These are phyloP conservation scores for Leptosomus discolor DNA, from an alignment of 2,113 vertebrate genomes.

Conservation along the genomic window DNA sequence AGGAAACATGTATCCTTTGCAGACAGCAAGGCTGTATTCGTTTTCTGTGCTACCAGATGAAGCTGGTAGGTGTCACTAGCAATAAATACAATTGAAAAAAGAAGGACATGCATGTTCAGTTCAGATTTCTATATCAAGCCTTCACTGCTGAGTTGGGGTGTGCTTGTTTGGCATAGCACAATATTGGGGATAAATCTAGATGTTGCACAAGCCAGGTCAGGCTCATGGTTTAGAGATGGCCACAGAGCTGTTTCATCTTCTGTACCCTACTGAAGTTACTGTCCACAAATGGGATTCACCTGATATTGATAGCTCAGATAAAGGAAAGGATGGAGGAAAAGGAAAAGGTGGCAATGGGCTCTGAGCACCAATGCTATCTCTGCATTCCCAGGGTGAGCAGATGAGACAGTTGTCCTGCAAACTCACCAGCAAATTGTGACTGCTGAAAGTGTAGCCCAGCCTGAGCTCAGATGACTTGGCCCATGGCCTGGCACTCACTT, in stretches of 20 bases:
- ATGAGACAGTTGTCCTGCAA: fast-evolving
- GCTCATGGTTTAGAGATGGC: fast-evolving
- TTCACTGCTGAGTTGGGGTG: not conserved
- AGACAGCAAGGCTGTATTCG: not conserved
- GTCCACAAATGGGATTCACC: not conserved
- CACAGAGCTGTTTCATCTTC: fast-evolving
- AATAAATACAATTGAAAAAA: not conserved
- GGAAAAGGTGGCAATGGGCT: not conserved
- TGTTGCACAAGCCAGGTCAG: not conserved
- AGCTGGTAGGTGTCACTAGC: constrained; percentile 8
- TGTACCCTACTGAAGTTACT: not conserved
- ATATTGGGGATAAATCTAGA: fast-evolving
- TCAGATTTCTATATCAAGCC: not conserved
- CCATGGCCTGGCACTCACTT: not conserved
- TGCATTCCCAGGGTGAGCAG: not conserved
- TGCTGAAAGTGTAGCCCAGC: not conserved
- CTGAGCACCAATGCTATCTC: not conserved
- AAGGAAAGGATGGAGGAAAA: not conserved
- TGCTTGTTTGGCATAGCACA: not conserved
- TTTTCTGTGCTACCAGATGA: not conserved
- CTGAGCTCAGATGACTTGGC: not conserved
- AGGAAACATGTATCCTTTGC: fast-evolving
- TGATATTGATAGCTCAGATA: not conserved
- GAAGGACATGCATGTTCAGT: not conserved
- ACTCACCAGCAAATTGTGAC: not conserved